Evolutionary conservation across 2,113 vertebrate genomes (phyloP), one percentile per base, ranked within the genome.

Genomic region (Gadus chalcogrammus): DNA sequence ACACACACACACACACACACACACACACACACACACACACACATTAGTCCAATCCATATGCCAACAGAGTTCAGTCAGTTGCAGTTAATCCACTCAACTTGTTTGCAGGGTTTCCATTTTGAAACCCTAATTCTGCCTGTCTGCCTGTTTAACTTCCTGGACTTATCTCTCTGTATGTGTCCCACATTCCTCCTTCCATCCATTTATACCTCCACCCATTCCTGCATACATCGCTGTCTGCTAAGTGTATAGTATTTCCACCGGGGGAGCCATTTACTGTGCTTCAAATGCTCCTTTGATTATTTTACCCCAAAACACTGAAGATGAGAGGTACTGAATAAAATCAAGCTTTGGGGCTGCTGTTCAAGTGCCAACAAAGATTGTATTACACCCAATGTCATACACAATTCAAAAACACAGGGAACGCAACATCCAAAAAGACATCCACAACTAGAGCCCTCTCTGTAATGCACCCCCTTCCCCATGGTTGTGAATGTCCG

Each of bases 11-110:
- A 71, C 69, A 11, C 42, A 11, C 42, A 11, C 42, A 11, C 42
- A 48, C 42, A 48, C 42, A 48, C 42, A 48, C 42, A 48, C 42
- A 48, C 42, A 48, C 42, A 48, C 3, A 31, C 42, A 48, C 42
- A 48, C 42, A 48, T n/a, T 58, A 16, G 55, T 58, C 52, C 52
- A 11, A 15, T 15, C 52, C 16, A 16, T 55, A n/a, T 60, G 18
- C 18, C 18, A 84, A 88, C 65, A 67, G 65, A 74, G 72, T 82
- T 85, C 80, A 84, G 81, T 82, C 73, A 70, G 81, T 82, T 78
- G 73, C 77, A 68, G 77, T 31, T 31, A 31, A 31, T 31, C 82
- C 81, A 75, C 68, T 75, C 73, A 84, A 85, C 79, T 80, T 77
- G 79, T 83, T 85, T 64, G 71, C 74, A 71, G 63, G 73, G 60